Conservation (phyloP, 2,113 vertebrate species). For the Barnardius zonarius region DNA sequence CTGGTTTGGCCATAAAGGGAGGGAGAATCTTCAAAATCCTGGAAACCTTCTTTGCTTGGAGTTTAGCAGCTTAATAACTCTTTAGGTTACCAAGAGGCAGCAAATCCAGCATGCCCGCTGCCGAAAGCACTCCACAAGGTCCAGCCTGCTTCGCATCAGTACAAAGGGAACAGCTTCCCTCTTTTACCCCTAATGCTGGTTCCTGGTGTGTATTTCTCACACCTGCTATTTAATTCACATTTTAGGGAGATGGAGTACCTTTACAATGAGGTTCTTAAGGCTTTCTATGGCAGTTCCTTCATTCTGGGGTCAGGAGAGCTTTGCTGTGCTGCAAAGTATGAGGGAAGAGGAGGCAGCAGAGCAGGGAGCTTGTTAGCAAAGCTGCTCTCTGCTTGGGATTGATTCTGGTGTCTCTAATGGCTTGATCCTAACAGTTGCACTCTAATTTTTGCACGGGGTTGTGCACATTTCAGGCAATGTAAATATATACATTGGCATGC, state of each 20-base stretch:
- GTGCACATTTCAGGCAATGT: slow-evolving; percentile 64
- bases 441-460: slow-evolving; percentile 59
- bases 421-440: slow-evolving; percentile 56
- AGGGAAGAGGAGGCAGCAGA: neutral
- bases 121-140: neutral
- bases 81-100: neutral
- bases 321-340: neutral
- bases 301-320: neutral
- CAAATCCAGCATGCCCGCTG: fast-evolving
- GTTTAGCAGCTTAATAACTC: neutral
- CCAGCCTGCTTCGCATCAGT: neutral
- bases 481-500: slow-evolving; percentile 70
- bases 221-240: neutral
- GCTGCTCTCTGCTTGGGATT: slow-evolving; percentile 10
- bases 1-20: neutral
- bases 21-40: neutral
- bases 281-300: neutral
- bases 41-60: neutral
- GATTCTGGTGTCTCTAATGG: slow-evolving; percentile 62
- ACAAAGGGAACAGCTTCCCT: neutral
- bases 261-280: neutral
- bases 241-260: neutral
- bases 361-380: slow-evolving; percentile 27
- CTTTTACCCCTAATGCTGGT: neutral
- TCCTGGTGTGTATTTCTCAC: neutral